Evolutionary conservation across 2,888 invertebrate genomes (phyloP).

Genomic region (Willowsia nigromaculata): DNA sequence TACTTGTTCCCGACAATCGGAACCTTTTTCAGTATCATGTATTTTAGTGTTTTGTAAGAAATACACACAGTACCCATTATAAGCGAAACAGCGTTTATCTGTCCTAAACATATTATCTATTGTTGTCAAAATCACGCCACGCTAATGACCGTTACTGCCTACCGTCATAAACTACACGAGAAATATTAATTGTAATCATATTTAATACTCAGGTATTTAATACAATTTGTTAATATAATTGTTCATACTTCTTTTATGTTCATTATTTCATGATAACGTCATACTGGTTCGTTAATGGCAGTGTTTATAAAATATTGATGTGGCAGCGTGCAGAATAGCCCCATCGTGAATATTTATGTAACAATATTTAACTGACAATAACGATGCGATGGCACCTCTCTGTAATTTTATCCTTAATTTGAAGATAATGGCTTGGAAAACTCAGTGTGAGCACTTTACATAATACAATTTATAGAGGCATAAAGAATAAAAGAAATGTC

Average conservation of each 20-base stretch:
- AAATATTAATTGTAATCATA: constrained; percentile 22
- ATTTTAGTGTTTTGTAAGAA: not conserved
- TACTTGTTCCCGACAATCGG: not conserved
- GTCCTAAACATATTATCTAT: constrained; percentile 18
- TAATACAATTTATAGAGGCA: constrained; percentile 6
- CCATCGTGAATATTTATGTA: not conserved
- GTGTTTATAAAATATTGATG: not conserved
- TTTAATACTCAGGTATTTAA: constrained; percentile 35
- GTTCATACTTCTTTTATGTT: not conserved
- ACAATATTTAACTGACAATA: not conserved
- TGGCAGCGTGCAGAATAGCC: not conserved
- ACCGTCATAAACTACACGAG: not conserved
- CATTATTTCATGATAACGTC: not conserved
- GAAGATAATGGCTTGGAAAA: not conserved
- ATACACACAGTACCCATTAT: not conserved
- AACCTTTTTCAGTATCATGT: not conserved
- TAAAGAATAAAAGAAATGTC: not conserved
- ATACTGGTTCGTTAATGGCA: not conserved
- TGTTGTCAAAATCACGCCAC: constrained; percentile 60
- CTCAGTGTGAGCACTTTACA: not conserved
- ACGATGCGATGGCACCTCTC: not conserved
- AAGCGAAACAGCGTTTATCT: not conserved
- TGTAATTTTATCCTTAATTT: not conserved
- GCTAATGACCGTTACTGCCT: not conserved
- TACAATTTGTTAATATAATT: not conserved